Conservation (phyloP, 1,140 invertebrate genomes). For the Hycleus cichorii region DNA sequence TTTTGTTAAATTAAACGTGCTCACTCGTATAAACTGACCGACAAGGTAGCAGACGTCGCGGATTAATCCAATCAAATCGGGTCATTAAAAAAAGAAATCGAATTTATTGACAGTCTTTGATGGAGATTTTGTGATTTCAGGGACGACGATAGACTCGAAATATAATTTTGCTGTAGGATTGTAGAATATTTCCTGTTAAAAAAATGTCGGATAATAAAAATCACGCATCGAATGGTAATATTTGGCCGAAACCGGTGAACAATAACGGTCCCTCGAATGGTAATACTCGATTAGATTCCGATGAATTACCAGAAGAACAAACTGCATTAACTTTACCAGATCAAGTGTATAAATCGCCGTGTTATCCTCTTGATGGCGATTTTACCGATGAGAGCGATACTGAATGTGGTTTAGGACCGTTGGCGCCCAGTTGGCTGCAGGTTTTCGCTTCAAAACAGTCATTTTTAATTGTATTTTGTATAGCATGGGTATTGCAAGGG, state of each 20-base stretch:
- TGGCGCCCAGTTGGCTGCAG: conserved; percentile 62
- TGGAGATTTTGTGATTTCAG: conserved; percentile 1
- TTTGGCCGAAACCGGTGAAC: conserved; percentile 24
- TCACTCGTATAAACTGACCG: too few relatives aligned
- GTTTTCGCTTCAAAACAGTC: conserved; percentile 80
- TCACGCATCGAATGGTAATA: conserved; percentile 10
- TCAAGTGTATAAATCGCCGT: conserved; percentile 17
- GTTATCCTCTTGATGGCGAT: conserved; percentile 20
- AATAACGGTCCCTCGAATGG: conserved; percentile 26
- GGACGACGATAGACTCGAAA: conserved; percentile 12
- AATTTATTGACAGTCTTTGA: neutral
- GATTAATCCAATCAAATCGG: too few relatives aligned
- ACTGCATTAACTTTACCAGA: conserved; percentile 23
- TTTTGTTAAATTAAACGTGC: too few relatives aligned
- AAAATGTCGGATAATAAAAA: conserved; percentile 8
- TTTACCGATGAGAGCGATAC: conserved; percentile 44
- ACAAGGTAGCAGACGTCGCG: too few relatives aligned
- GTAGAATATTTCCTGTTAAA: neutral
- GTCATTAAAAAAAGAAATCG: too few relatives aligned
- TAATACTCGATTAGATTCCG: conserved; percentile 12
- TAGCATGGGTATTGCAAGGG: conserved; percentile 84
- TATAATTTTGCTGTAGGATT: neutral
- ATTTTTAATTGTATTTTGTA: conserved; percentile 80
- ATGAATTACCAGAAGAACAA: conserved; percentile 30
- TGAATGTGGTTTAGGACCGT: conserved; percentile 63